Base-by-base conservation (phyloP, 2,888 invertebrate species). In the Torymus texanus region DNA sequence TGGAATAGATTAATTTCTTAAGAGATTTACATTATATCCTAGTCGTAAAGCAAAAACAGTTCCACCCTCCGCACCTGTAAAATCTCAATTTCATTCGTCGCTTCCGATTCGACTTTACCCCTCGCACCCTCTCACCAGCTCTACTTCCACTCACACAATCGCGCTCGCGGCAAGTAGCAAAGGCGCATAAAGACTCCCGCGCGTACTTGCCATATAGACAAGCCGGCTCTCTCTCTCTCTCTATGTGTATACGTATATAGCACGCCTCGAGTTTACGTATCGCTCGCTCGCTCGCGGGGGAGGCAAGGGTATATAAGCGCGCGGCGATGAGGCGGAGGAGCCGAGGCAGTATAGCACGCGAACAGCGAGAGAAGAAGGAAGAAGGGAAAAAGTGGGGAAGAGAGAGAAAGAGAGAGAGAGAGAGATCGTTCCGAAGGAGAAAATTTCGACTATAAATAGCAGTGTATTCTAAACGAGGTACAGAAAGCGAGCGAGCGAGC, bases 361-460 rank as follows among this genome's bases (percentile, higher is more conserved):
- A 70, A 50, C 53, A 62, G 67, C 58, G 67, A 59, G 67, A n/a
- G 67, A 75, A 55, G 56, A 67, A 61, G 73, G 29, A 74, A 74
- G 62, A 21, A 61, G 71, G 53, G 59, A 53, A 61, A 41, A 16
- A 78, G 50, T 4, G 16, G 12, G 29, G 18, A 18, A 56, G 21
- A 59, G 18, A 29, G 18, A 50, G 29, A 14, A 50, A 5, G 66
- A 56, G 16, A 14, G 21, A 21, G 56, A 29, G 11, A 70, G 24
- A 62, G 58, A 41, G 53, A 67, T 75, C 67, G 75, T 85, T 86
- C 82, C 86, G 87, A 86, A 87, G 87, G 86, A 78, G 83, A 89
- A 90, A 90, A 90, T 90, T 90, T 90, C 88, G 88, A 87, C 89
- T 89, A 90, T 90, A 90, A 90, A 90, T 90, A 90, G 90, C 88